A percentile compares a stretch with the other conserved stretches of the same genome.
Evolutionary conservation across 2,113 vertebrate species (phyloP).

Genomic region (Collichthys lucidus): DNA sequence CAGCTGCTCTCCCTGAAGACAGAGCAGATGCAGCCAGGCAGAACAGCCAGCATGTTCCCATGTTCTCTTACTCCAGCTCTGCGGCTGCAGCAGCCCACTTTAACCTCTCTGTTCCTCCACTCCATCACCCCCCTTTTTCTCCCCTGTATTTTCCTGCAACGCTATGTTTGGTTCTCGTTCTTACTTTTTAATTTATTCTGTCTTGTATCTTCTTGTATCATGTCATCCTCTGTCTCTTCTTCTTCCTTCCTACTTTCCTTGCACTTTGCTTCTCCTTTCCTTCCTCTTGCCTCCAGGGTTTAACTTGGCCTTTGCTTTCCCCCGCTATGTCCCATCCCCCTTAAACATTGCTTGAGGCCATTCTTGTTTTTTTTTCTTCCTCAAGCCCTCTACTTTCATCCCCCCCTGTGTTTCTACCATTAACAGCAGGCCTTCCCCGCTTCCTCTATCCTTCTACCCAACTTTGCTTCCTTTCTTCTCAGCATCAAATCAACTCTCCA

Average conservation of each 20-base stretch:
- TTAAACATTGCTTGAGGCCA: conserved; percentile 41
- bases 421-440: background rate
- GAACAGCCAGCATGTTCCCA: conserved; percentile 78
- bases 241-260: background rate
- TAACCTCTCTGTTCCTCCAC: conserved; percentile 38
- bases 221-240: background rate
- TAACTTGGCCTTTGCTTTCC: conserved; percentile 37
- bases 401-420: background rate
- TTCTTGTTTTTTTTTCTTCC: conserved; percentile 25
- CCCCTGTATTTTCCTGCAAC: background rate
- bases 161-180: background rate
- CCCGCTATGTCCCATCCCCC: conserved; percentile 21
- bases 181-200: conserved; percentile 11
- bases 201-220: conserved; percentile 5
- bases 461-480: conserved; percentile 3
- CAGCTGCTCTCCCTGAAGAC: conserved; percentile 80
- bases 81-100: conserved; percentile 47
- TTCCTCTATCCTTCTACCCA: background rate
- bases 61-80: conserved; percentile 56
- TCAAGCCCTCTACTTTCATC: background rate
- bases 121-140: conserved; percentile 3
- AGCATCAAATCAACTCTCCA: conserved; percentile 11
- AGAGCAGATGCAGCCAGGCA: conserved; percentile 79
- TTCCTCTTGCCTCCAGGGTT: conserved; percentile 37
- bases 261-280: conserved; percentile 8